Evolutionary conservation across 2,888 invertebrate genomes (phyloP), one percentile per base, ranked within the genome.

Genomic region (Lamproptera curius): DNA sequence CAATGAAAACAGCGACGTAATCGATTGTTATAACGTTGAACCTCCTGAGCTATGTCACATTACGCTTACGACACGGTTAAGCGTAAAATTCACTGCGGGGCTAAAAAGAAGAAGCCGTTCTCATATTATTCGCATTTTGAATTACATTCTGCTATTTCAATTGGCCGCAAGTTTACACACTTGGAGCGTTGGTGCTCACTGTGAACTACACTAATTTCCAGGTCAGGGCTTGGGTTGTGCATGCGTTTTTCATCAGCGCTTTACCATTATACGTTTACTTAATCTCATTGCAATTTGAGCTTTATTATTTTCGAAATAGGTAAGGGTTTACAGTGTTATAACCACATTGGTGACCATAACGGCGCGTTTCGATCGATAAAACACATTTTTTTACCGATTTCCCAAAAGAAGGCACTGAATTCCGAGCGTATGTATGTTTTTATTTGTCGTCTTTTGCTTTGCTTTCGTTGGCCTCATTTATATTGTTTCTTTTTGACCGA

Each of bases 241-340:
- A 59, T 20, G 54, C 40, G 45, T 55, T 55, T 55, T 53, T 55
- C 59, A 54, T 56, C 56, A 53, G 42, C 50, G 33, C 51, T 53
- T 41, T 44, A 51, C 49, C 50, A 46, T 42, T 51, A 46, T 40
- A 48, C 38, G 46, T 37, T 15, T 15, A 8, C 31, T 6, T 41
- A n/a, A n/a, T n/a, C n/a, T n/a, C n/a, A 31, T 11, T 11, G 3
- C 11, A 31, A 42, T 42, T 42, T 35, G 31, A 11, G 13, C 31
- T 31, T 11, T 31, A 31, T 11, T 10, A 11, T 28, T 2, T 2
- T 28, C 28, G 9, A 2, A 2, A 28, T 28, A 6, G 23, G 8
- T 4, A 6, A 23, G 23, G 4, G 23, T 23, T 23, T 23, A 8
- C 23, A 23, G 8, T 23, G 8, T 6, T 8, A 23, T 6, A 8